Base-by-base conservation (phyloP, 2,113 vertebrate genomes). In the Oncorhynchus mykiss region DNA sequence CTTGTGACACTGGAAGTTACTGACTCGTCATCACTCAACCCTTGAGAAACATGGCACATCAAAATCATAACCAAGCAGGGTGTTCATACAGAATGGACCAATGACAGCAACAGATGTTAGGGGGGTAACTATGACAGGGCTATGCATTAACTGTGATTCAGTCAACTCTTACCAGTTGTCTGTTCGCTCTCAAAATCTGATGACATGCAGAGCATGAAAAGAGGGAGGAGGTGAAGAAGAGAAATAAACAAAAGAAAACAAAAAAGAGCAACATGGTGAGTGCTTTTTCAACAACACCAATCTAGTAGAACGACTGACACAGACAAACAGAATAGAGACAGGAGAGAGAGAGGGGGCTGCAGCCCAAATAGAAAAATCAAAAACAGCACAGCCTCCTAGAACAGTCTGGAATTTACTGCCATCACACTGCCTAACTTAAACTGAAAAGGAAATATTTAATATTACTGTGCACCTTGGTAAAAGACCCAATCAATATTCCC, bases 101-200 rank as follows among this genome's bases (percentile, higher is more conserved):
- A 45, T 64, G 39, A 71, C 45, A 74, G 16, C 8, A 68, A 71
- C 27, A 45, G 39, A 45, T 45, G 39, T 45, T 45, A 45, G 39
- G 39, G 9, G 9, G 39, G 39, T 72, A 29, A 54, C 16, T 70
- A 69, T 18, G 51, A 20, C 12, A 39, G 70, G 39, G 39, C 84
- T 86, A 91, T 86, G 88, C 83, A 87, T 86, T 2, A 45, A 77
- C 84, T 82, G 85, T 88, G 84, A 89, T 87, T 78, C 88, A 86
- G 74, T 80, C 77, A 88, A 91, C 88, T 94, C 95, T 96, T 97
- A 97, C 95, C 95, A 97, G 95, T 92, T 96, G 96, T 90, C 95
- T 95, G 94, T 95, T 96, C 95, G 94, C 91, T 95, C 95, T 95
- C 92, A 97, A 95, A 91, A 96, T 94, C 95, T 96, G 96, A 93